Conservation (phyloP, 2,797 vertebrate genomes). For the Coluber constrictor region DNA sequence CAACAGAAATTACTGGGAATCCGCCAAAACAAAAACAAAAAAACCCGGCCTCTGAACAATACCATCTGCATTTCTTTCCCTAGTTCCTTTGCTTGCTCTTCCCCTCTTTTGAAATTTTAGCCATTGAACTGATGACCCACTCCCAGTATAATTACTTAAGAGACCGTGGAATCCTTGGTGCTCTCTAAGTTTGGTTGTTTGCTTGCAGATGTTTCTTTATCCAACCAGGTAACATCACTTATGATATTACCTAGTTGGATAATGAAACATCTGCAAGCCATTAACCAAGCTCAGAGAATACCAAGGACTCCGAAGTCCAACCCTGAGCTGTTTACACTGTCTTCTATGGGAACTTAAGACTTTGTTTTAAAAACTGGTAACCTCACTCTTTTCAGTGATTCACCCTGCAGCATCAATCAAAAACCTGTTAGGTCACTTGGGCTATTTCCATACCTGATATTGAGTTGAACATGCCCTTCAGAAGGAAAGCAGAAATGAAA, state of each 20-base stretch:
- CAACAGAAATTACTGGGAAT: not conserved
- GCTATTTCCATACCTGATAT: slow-evolving; percentile 44
- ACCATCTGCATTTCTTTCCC: not conserved
- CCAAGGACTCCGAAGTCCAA: not conserved
- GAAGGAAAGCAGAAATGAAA: slow-evolving; percentile 42
- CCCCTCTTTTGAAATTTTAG: not conserved
- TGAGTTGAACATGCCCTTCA: slow-evolving; percentile 41
- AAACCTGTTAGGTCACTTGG: slow-evolving; percentile 37
- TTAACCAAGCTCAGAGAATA: not conserved
- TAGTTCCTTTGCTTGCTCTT: not conserved
- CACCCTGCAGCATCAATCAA: slow-evolving; percentile 44
- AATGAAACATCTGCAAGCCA: not conserved
- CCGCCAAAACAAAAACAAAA: not conserved
- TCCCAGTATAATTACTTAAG: not conserved
- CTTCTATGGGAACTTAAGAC: not conserved
- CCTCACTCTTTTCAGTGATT: not conserved
- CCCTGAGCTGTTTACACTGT: not conserved
- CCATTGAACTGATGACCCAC: not conserved
- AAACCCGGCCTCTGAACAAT: not conserved
- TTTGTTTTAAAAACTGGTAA: not conserved
- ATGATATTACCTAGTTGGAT: not conserved
- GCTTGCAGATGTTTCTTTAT: not conserved
- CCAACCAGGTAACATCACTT: not conserved
- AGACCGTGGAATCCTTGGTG: not conserved
- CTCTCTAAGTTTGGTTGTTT: not conserved